Evolutionary conservation across 92 coral and sea anemone genomes (phyloP).

Genomic region (Palythoa heliodiscus): DNA sequence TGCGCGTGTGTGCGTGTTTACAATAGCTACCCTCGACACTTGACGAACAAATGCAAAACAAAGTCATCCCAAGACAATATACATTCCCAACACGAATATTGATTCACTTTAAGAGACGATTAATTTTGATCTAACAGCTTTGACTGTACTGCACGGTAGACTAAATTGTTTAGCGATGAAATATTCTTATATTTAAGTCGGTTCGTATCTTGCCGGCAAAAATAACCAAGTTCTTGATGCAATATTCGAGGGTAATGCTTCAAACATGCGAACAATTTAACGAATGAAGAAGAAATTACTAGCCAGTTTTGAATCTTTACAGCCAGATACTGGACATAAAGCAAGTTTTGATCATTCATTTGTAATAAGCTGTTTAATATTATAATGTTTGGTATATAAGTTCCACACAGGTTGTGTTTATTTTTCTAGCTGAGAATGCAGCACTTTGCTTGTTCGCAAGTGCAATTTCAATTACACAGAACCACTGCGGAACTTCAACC

Average conservation of each 20-base stretch:
- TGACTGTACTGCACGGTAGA: slow-evolving; percentile 6
- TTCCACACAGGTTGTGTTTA: background rate
- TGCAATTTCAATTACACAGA: background rate
- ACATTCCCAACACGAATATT: background rate
- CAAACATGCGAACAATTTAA: background rate
- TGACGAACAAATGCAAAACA: background rate
- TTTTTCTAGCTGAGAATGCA: background rate
- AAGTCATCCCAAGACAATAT: background rate
- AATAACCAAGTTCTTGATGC: background rate
- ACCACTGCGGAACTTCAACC: background rate
- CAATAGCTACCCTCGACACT: slow-evolving; percentile 13
- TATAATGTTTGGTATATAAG: background rate
- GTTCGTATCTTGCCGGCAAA: background rate
- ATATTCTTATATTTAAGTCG: background rate
- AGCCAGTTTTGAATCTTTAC: background rate
- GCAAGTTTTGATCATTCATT: background rate
- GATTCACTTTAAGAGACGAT: slow-evolving; percentile 11
- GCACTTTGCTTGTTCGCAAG: background rate
- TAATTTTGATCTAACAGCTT: slow-evolving; percentile 17
- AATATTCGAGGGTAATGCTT: background rate
- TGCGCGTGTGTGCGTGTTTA: slow-evolving; percentile 31
- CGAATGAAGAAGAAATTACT: background rate
- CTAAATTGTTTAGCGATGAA: background rate
- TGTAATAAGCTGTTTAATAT: background rate
- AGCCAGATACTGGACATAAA: background rate